Conservation (phyloP, 2,888 invertebrate genomes). For the Lordiphosa fenestrarum region DNA sequence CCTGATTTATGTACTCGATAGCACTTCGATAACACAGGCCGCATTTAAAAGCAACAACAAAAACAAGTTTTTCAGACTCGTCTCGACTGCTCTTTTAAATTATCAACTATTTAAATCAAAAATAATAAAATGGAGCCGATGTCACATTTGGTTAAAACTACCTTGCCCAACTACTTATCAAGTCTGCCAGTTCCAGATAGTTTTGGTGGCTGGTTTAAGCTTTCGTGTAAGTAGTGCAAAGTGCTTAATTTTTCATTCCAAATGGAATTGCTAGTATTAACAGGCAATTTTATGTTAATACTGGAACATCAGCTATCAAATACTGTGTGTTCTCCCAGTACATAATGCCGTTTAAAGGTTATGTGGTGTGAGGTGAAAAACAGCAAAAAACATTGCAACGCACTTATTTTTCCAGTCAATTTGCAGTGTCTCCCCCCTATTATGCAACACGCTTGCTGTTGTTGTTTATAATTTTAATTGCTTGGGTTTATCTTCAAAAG, state of each 20-base stretch:
- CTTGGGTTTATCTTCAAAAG: slow-evolving; percentile 37
- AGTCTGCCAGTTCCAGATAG: slow-evolving; percentile 91
- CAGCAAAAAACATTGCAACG: background rate
- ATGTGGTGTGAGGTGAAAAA: slow-evolving; percentile 12
- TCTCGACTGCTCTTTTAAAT: background rate
- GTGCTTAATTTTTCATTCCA: slow-evolving; percentile 28
- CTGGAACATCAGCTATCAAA: slow-evolving; percentile 4
- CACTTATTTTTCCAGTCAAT: slow-evolving; percentile 18
- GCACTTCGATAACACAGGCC: background rate
- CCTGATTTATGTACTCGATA: background rate
- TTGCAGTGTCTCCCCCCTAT: slow-evolving; percentile 22
- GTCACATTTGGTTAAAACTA: slow-evolving; percentile 88
- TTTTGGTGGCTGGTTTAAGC: slow-evolving; percentile 91
- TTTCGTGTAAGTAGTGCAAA: slow-evolving; percentile 85
- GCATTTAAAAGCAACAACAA: slow-evolving; percentile 22
- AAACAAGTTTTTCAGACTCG: slow-evolving; percentile 24
- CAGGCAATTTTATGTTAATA: slow-evolving; percentile 1
- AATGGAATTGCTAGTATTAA: slow-evolving; percentile 19
- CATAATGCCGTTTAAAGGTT: background rate
- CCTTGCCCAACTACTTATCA: slow-evolving; percentile 91
- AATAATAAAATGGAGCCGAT: slow-evolving; percentile 85
- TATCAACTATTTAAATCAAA: slow-evolving; percentile 3
- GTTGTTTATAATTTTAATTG: slow-evolving; percentile 15
- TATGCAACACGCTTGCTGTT: slow-evolving; percentile 53
- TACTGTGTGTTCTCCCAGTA: background rate